phyloP scores from a whole-genome alignment of 2,888 invertebrate species.

The Cephus rjabovi region DNA sequence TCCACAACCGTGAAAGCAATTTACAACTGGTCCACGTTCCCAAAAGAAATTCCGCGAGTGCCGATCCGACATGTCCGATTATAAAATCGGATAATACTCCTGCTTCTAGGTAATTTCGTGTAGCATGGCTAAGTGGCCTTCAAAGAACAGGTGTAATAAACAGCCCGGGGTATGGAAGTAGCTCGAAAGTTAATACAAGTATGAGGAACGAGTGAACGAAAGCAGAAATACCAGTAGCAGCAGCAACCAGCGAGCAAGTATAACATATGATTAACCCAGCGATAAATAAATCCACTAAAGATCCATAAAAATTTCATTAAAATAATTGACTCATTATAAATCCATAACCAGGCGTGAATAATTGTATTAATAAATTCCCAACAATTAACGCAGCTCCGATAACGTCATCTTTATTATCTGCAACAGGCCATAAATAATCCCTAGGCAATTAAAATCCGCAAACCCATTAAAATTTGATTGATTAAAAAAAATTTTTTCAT shows the following conservation, averaged over 20 bases:
- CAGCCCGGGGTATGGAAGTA: background rate
- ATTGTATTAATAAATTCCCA: background rate
- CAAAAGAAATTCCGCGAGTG: background rate
- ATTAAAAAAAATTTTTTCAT: too few species aligned
- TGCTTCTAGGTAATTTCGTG: background rate
- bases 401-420: too few species aligned
- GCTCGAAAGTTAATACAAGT: background rate
- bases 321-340: background rate
- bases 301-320: background rate
- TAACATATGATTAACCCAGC: too few species aligned
- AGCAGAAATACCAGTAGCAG: too few species aligned
- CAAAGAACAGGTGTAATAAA: conserved; percentile 3
- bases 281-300: background rate
- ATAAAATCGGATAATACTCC: background rate
- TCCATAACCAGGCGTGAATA: background rate
- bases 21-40: background rate
- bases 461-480: too few species aligned
- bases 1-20: too few species aligned
- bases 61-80: background rate
- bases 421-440: too few species aligned
- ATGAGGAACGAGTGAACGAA: background rate
- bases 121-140: background rate
- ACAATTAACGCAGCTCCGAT: too few species aligned
- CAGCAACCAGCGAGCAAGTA: too few species aligned
- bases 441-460: too few species aligned